Conservation (phyloP, 2,797 vertebrate species). For the Pangasius larnaudii region DNA sequence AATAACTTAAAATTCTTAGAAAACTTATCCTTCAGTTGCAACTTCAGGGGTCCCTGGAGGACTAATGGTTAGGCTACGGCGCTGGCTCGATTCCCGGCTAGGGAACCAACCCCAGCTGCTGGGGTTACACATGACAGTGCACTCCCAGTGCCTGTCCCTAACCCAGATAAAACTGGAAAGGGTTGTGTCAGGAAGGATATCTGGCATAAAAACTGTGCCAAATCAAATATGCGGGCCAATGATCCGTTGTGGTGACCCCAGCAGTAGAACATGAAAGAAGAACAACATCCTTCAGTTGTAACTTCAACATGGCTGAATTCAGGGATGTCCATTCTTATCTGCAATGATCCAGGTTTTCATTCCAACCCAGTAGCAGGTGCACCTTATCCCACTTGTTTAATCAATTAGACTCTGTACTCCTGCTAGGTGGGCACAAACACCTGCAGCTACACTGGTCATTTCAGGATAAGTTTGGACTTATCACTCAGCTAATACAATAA, state of each 20-base stretch:
- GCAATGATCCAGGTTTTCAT: neutral
- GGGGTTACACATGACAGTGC: too few species aligned
- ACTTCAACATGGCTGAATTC: neutral
- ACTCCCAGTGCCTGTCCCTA: too few species aligned
- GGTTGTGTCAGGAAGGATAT: too few species aligned
- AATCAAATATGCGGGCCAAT: too few species aligned
- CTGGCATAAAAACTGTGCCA: too few species aligned
- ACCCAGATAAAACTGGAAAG: too few species aligned
- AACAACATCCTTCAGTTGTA: neutral
- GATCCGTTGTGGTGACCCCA: too few species aligned
- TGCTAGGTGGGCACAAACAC: neutral
- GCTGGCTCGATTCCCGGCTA: too few species aligned
- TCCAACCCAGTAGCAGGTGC: neutral
- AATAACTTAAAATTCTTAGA: neutral
- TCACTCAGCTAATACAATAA: neutral
- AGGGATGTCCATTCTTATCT: neutral
- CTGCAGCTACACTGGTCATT: neutral
- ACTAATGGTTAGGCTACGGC: too few species aligned
- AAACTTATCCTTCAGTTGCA: neutral
- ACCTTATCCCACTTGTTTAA: slow-evolving; percentile 12
- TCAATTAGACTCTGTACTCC: neutral
- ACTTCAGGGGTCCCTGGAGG: neutral
- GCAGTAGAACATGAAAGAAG: too few species aligned
- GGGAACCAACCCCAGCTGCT: too few species aligned
- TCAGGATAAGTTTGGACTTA: neutral